A percentile compares a stretch with the other conserved stretches of the same genome.
Conservation (phyloP, 2,113 vertebrate genomes). For the Dendrocopos noguchii region DNA sequence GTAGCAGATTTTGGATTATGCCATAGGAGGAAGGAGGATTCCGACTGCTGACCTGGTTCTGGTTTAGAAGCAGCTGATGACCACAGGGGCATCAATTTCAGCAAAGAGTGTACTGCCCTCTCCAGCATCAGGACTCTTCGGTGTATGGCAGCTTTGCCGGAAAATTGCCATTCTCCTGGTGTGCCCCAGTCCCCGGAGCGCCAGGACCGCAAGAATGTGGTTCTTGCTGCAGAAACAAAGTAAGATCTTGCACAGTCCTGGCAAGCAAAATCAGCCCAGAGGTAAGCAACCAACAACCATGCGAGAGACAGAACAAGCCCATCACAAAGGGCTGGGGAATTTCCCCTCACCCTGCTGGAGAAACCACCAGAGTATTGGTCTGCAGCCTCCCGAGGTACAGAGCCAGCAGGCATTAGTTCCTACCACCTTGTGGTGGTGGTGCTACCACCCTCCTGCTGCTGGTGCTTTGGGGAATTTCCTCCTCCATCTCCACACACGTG, state of each 20-base stretch:
- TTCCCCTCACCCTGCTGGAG: fast-evolving
- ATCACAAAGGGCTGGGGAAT: fast-evolving
- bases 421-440: not conserved
- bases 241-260: not conserved
- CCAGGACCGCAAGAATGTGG: slow-evolving; percentile 41
- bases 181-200: not conserved
- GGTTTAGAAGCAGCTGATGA: slow-evolving; percentile 34
- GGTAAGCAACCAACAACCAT: not conserved
- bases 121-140: fast-evolving
- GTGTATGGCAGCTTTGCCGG: fast-evolving
- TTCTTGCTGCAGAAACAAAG: slow-evolving; percentile 54
- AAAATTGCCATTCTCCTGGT: not conserved
- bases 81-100: slow-evolving; percentile 19
- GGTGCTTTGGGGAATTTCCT: not conserved
- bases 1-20: not conserved
- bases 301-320: not conserved
- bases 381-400: not conserved
- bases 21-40: not conserved
- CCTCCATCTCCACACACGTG: fast-evolving
- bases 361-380: not conserved
- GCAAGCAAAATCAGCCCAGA: not conserved
- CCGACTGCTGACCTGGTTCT: not conserved
- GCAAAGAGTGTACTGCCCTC: not conserved
- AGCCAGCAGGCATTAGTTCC: not conserved
- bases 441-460: not conserved